Conservation (phyloP, 23 tunicate species). For the Ciona savignyi region DNA sequence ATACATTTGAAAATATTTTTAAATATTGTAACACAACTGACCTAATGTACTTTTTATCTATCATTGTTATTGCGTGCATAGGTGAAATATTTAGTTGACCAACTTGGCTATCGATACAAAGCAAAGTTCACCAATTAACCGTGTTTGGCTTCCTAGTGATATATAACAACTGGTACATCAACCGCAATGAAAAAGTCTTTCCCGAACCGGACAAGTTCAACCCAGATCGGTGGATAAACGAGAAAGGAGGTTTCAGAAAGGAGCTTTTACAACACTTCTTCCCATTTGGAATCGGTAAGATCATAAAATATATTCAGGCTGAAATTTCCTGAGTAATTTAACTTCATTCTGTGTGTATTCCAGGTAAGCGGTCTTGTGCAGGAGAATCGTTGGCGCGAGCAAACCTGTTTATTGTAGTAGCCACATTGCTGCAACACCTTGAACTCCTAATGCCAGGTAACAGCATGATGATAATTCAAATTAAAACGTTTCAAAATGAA, state of each 20-base stretch:
- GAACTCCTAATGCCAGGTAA: slow-evolving; percentile 84
- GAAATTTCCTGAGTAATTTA: not conserved
- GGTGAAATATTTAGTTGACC: too few species aligned
- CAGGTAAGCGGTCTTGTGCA: slow-evolving; percentile 89
- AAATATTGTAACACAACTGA: too few species aligned
- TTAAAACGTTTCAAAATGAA: too few species aligned
- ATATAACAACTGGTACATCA: slow-evolving; percentile 76
- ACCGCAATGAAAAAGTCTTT: slow-evolving; percentile 63
- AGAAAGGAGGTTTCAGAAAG: slow-evolving; percentile 48
- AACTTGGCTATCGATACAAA: too few species aligned
- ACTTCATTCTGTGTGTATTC: not conserved
- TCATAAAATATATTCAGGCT: not conserved
- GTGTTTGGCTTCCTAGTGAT: slow-evolving; percentile 81
- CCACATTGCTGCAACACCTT: slow-evolving; percentile 48
- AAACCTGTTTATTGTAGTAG: slow-evolving; percentile 53
- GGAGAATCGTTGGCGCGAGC: slow-evolving; percentile 73
- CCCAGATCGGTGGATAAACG: slow-evolving; percentile 64
- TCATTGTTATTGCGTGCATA: too few species aligned
- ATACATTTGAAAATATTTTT: too few species aligned
- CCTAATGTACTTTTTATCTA: too few species aligned
- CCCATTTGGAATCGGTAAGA: slow-evolving; percentile 87
- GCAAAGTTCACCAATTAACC: slow-evolving; percentile 79
- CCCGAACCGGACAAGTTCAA: slow-evolving; percentile 59
- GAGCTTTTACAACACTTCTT: slow-evolving; percentile 51
- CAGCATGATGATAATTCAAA: too few species aligned